Evolutionary conservation across 1,140 invertebrate genomes (phyloP).

Genomic region (Periplaneta americana): DNA sequence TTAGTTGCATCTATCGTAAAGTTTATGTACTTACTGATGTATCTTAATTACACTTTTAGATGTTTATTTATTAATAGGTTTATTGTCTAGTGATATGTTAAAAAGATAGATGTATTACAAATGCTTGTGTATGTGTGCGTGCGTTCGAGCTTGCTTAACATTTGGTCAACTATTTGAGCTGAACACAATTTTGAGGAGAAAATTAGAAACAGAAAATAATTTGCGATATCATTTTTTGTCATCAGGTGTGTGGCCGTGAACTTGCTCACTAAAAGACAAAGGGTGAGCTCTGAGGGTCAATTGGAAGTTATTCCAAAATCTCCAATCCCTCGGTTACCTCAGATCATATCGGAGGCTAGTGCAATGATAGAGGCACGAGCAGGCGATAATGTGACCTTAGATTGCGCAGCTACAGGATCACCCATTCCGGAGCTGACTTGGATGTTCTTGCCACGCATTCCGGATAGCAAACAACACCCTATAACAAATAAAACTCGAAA

Average conservation of each 20-base stretch:
- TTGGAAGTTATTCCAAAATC: slow-evolving; percentile 37
- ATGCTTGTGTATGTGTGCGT: too few species aligned
- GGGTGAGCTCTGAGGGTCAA: slow-evolving; percentile 42
- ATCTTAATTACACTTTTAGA: too few species aligned
- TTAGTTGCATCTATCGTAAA: too few species aligned
- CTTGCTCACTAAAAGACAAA: slow-evolving; percentile 41
- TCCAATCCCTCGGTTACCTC: slow-evolving; percentile 24
- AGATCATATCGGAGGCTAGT: slow-evolving; percentile 35
- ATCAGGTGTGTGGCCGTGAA: slow-evolving; percentile 42
- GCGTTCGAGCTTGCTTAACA: too few species aligned
- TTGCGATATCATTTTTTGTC: too few species aligned
- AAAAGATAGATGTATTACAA: too few species aligned
- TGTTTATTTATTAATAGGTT: too few species aligned
- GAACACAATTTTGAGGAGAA: too few species aligned
- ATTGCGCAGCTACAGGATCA: slow-evolving; percentile 51
- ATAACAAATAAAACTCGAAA: neutral
- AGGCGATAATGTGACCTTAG: slow-evolving; percentile 40
- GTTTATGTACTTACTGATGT: too few species aligned
- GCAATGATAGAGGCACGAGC: slow-evolving; percentile 31
- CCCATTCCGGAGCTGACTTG: slow-evolving; percentile 46
- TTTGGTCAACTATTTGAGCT: too few species aligned
- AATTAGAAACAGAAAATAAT: too few species aligned
- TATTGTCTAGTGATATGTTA: too few species aligned
- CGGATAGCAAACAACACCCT: neutral
- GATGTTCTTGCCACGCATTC: slow-evolving; percentile 30